Evolutionary conservation across 2,113 vertebrate genomes (phyloP), one percentile per base, ranked within the genome.

Genomic region (Aegotheles bennettii): DNA sequence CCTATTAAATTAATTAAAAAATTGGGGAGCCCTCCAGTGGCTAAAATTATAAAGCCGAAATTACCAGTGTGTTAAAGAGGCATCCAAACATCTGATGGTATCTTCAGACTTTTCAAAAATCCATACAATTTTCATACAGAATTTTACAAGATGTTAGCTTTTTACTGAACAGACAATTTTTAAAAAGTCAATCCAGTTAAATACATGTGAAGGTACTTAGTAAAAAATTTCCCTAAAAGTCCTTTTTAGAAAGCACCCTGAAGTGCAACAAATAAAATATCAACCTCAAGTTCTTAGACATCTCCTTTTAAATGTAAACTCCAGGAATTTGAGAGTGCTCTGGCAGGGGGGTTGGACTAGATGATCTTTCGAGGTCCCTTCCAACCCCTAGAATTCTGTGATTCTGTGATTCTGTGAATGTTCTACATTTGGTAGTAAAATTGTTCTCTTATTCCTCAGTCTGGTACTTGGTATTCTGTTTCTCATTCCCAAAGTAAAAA

Each of bases 11-110:
- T 83, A 93, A 69, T 91, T 76, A 29, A 91, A 95, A 91, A 97
- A 93, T 86, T 40, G 38, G 82, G 35, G 94, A 95, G 93, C 94
- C 94, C 94, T 91, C 94, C 94, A 96, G 95, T 95, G 94, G 92
- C 42, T 85, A 83, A 91, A 90, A 86, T 73, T 73, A 63, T 74
- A 94, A 48, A 80, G 35, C 11, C 38, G 88, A 79, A 87, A 59
- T 53, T 87, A 38, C 10, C 28, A 73, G 13, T 26, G 11, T 38
- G 33, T 69, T 83, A 74, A 64, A 54, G 70, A 74, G 33, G 15
- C 38, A 69, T 36, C 33, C 29, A 83, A 69, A 65, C 5, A 17
- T 47, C 50, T 59, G 9, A 38, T 20, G 17, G 24, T 53, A 11
- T 23, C 53, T 45, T 51, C 19, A 33, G 77, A 9, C 45, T 45